Evolutionary conservation across 1,140 invertebrate species (phyloP).

Genomic region (Heliothis subflexa): DNA sequence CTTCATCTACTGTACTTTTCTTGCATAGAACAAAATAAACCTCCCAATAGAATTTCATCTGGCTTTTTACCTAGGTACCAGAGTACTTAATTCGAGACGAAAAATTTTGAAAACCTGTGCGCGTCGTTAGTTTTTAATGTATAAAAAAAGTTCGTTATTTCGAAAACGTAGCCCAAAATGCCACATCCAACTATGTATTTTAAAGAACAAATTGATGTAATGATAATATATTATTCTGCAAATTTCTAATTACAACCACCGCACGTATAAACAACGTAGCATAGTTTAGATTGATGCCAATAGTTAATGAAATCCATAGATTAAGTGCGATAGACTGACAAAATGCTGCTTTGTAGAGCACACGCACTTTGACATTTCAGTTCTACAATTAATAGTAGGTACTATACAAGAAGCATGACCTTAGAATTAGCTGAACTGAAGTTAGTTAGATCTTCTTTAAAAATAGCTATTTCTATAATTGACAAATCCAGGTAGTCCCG

Average conservation of each 20-base stretch:
- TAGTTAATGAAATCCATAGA: background rate
- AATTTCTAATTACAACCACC: conserved; percentile 13
- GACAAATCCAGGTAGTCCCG: too few relatives aligned
- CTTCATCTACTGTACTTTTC: too few relatives aligned
- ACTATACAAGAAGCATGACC: background rate
- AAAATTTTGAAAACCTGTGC: too few relatives aligned
- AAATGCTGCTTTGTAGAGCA: conserved; percentile 19
- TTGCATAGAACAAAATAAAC: too few relatives aligned
- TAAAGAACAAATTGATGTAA: conserved; percentile 31
- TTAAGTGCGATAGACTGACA: background rate
- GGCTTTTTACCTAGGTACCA: too few relatives aligned
- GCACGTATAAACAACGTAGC: conserved; percentile 14
- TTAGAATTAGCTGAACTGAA: too few relatives aligned
- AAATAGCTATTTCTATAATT: too few relatives aligned
- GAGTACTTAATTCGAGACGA: too few relatives aligned
- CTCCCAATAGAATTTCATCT: too few relatives aligned
- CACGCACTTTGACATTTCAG: background rate
- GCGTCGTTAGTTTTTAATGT: too few relatives aligned
- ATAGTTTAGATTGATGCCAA: conserved; percentile 4
- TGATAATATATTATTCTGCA: conserved; percentile 18
- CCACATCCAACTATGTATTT: background rate
- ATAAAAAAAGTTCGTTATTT: too few relatives aligned
- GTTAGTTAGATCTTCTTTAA: too few relatives aligned
- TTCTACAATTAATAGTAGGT: background rate
- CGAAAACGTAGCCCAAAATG: background rate